Evolutionary conservation across 1,140 invertebrate species (phyloP).

Genomic region (Calosoma granatense): DNA sequence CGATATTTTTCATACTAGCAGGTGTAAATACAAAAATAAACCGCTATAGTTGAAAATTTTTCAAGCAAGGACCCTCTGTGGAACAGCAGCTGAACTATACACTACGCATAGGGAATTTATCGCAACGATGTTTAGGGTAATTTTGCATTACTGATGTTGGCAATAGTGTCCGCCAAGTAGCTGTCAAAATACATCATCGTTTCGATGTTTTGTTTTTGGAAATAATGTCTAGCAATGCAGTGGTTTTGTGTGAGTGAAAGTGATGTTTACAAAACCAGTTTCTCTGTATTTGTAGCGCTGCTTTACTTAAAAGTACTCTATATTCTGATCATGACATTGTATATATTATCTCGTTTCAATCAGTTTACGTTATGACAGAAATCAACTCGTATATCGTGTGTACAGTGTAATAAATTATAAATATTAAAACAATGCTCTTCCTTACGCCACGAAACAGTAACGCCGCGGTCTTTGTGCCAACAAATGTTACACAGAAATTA

Average conservation of each 20-base stretch:
- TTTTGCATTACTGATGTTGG: too few relatives aligned
- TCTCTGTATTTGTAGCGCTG: slow-evolving; percentile 6
- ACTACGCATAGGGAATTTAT: too few relatives aligned
- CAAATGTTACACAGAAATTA: not conserved
- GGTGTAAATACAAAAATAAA: too few relatives aligned
- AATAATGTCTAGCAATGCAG: slow-evolving; percentile 4
- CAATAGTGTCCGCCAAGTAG: too few relatives aligned
- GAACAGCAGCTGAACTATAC: too few relatives aligned
- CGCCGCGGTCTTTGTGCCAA: not conserved
- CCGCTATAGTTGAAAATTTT: too few relatives aligned
- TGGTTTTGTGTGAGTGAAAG: slow-evolving; percentile 1
- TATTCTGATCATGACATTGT: slow-evolving; percentile 9
- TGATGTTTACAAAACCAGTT: slow-evolving; percentile 4
- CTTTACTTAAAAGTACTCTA: slow-evolving; percentile 6
- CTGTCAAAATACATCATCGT: too few relatives aligned
- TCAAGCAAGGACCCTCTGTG: too few relatives aligned
- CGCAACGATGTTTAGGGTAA: too few relatives aligned
- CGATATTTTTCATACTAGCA: too few relatives aligned
- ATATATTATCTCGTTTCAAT: slow-evolving; percentile 8
- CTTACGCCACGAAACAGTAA: not conserved
- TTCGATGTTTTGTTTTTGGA: not conserved
- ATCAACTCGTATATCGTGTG: too few relatives aligned
- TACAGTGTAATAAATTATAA: not conserved
- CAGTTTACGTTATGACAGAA: not conserved
- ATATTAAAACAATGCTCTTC: not conserved